Base-by-base conservation (phyloP, 2,797 vertebrate genomes). In the Brachyrhaphis roseni region DNA sequence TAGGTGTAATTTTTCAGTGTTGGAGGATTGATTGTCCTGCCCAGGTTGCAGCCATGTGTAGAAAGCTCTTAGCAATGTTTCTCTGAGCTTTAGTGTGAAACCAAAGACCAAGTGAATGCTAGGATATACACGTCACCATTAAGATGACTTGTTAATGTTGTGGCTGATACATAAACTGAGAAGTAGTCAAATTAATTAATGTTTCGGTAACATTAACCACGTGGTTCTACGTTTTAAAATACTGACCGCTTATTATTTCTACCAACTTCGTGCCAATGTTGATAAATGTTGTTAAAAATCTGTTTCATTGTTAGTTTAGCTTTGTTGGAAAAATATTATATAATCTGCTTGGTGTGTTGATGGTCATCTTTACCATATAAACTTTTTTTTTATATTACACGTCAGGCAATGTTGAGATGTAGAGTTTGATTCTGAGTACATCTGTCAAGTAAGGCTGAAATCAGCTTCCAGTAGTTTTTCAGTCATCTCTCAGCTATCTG, bases 221-320 rank as follows among this genome's bases (percentile, higher is more conserved):
- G 18, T 57, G n/a, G n/a, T 72, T 41, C 31, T 51, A 31, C 7
- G 15, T 18, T 62, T 57, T 57, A 7, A 12, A 59, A 31, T 55
- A 41, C 41, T 28, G 8, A 20, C 4, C n/a, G 5, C 45, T 51
- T 43, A 26, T 34, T 45, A 45, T 64, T 77, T 10, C 18, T 26
- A 55, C 51, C 31, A 2, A 10, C 5, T 26, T 72, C n/a, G 53
- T 68, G 41, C 26, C 23, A 15, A 75, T 74, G 76, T 1, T 47
- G 43, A 72, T 82, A 82, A 75, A 68, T 57, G 15, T 70, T 39
- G 43, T 74, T 41, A 46, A 57, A 43, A 46, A 81, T 13, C 39
- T 78, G 76, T 66, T 64, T 53, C 4, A 55, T 41, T 47, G n/a
- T 57, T 13, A 13, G 4, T 5, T 28, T 57, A 46, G 7, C 66